Base-by-base conservation (phyloP, 2,113 vertebrate species). In the Perca schrenkii region DNA sequence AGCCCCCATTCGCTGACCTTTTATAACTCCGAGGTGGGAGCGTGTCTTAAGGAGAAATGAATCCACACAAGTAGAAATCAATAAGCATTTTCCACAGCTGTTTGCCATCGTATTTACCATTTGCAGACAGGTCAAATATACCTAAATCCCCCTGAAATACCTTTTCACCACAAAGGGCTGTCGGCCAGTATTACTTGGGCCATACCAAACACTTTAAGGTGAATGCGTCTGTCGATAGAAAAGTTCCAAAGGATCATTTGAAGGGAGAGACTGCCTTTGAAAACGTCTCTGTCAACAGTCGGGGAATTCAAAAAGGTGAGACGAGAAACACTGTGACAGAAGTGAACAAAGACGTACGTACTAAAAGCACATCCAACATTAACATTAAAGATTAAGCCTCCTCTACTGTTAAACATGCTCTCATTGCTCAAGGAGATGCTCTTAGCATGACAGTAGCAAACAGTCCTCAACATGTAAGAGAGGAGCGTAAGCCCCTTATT, bases 1-100 rank as follows among this genome's bases (percentile, higher is more conserved):
- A 94, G 91, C 91, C 86, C 69, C 81, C 17, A 28, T 84, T 77
- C 53, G 46, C 82, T 93, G 92, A 91, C 90, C 92, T 91, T 91
- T 92, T 79, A 79, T 43, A 78, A 88, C 69, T 83, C 56, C 4
- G 63, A 80, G 83, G 73, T 68, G 69, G 84, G 71, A 79, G 77
- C 36, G 4, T 46, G 54, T 86, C 87, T 88, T 88, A 82, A 91
- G 34, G 79, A 90, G 90, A 91, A 93, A 92, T 91, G 67, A 89
- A 89, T 89, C 90, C 68, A 80, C 86, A 77, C 14, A 14, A 90
- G 79, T 54, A 67, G 77, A 90, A 92, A 92, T 93, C 93, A 94
- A 92, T 93, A 92, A 58, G 64, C 77, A 77, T 89, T 91, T 77
- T 85, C 70, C 83, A 84, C 86, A 82, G 83, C 70, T 79, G 56